These are phyloP conservation scores for Mustela lutreola DNA, from an alignment of 2,113 vertebrate species.

Conservation along the genomic window DNA sequence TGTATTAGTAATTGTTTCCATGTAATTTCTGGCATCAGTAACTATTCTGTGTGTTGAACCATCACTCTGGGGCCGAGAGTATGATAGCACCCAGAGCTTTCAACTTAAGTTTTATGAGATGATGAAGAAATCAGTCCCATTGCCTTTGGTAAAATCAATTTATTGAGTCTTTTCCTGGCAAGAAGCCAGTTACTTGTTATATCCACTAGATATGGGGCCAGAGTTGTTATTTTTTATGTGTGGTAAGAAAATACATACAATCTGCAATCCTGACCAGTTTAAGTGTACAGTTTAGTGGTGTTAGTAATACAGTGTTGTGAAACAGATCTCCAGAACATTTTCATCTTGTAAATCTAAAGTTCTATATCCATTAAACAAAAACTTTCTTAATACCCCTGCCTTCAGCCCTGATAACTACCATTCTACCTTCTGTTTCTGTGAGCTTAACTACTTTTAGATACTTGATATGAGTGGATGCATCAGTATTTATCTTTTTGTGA, in stretches of 20 bases:
- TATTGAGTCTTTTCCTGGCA: not conserved
- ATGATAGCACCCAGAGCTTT: not conserved
- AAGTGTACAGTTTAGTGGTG: not conserved
- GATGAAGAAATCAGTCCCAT: not conserved
- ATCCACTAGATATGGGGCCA: not conserved
- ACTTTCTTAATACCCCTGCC: not conserved
- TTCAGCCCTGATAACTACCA: not conserved
- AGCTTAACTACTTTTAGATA: constrained; percentile 5
- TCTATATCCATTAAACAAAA: not conserved
- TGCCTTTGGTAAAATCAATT: constrained; percentile 19
- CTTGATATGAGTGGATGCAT: not conserved
- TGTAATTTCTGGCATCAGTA: not conserved
- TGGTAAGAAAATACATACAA: not conserved
- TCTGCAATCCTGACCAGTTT: not conserved
- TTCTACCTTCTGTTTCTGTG: constrained; percentile 1
- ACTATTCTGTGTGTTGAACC: not conserved
- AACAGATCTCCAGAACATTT: not conserved
- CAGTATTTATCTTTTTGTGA: not conserved
- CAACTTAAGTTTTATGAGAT: not conserved
- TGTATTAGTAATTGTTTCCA: not conserved
- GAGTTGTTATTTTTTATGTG: not conserved
- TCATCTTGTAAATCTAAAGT: constrained; percentile 6
- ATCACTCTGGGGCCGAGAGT: not conserved
- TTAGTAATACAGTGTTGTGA: not conserved
- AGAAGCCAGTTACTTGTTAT: not conserved